phyloP scores from a whole-genome alignment of 2,797 vertebrate species.

The Syngnathus rostellatus region DNA sequence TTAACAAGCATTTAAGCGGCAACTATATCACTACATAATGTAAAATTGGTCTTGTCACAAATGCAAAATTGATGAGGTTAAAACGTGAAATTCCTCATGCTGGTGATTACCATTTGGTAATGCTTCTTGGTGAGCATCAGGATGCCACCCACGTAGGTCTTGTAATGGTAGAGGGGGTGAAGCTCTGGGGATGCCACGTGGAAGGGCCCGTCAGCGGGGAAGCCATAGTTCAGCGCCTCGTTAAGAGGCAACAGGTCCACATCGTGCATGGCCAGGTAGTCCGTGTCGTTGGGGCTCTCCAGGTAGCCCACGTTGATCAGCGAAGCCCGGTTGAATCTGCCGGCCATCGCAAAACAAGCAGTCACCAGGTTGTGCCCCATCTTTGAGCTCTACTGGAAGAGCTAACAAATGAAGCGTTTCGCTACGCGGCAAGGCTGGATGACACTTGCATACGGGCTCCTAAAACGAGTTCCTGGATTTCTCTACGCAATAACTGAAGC shows the following conservation, averaged over 20 bases:
- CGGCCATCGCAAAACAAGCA: background rate
- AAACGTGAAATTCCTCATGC: background rate
- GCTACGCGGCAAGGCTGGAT: too few species aligned
- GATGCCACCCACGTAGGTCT: slow-evolving; percentile 94
- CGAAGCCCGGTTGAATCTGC: slow-evolving; percentile 91
- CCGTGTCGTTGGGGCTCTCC: slow-evolving; percentile 90
- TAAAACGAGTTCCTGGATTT: too few species aligned
- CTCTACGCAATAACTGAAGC: too few species aligned
- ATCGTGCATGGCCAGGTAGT: slow-evolving; percentile 97
- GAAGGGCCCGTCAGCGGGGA: slow-evolving; percentile 85
- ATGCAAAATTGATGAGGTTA: too few species aligned
- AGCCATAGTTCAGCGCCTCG: slow-evolving; percentile 86
- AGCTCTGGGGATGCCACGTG: slow-evolving; percentile 92
- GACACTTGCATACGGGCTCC: too few species aligned
- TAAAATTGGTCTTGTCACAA: too few species aligned
- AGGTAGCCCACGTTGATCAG: slow-evolving; percentile 90
- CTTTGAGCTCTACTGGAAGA: too few species aligned
- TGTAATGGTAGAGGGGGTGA: slow-evolving; percentile 95
- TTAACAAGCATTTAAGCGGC: too few species aligned
- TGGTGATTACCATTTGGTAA: slow-evolving; percentile 74
- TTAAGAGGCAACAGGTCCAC: slow-evolving; percentile 93
- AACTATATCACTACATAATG: too few species aligned
- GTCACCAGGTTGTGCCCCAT: too few species aligned
- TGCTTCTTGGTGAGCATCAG: slow-evolving; percentile 92
- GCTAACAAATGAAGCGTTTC: too few species aligned